Percentiles rank a stretch among this genome's conserved stretches.
phyloP scores from a whole-genome alignment of 1,140 invertebrate species.

The Phortica variegata region DNA sequence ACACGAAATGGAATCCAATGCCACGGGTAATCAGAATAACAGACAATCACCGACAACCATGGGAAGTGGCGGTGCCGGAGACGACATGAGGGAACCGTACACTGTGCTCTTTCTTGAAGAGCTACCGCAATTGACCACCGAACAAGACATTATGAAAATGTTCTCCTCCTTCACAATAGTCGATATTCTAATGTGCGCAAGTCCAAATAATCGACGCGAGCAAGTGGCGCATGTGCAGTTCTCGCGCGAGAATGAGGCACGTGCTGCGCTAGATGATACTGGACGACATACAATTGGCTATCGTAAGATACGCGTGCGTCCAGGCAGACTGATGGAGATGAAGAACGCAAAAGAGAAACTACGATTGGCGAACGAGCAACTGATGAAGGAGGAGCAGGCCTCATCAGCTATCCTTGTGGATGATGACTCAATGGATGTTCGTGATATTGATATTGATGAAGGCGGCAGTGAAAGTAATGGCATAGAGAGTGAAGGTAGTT shows the following conservation, averaged over 20 bases:
- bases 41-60: background rate
- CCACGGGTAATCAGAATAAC: too few relatives aligned
- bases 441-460: too few relatives aligned
- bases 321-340: conserved; percentile 61
- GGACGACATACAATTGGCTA: conserved; percentile 62
- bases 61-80: conserved; percentile 1
- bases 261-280: conserved; percentile 61
- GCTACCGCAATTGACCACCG: conserved; percentile 72
- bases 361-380: conserved; percentile 54
- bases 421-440: too few relatives aligned
- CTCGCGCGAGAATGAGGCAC: conserved; percentile 67
- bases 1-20: conserved; percentile 1
- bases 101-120: conserved; percentile 68
- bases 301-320: conserved; percentile 60
- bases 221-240: conserved; percentile 75
- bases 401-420: too few relatives aligned
- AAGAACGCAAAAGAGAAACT: conserved; percentile 58
- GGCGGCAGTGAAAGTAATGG: too few relatives aligned
- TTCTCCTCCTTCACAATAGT: conserved; percentile 73
- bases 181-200: conserved; percentile 67
- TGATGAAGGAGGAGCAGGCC: conserved; percentile 47
- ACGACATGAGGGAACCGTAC: conserved; percentile 1
- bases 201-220: conserved; percentile 61
- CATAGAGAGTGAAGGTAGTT: too few relatives aligned
- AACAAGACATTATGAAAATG: conserved; percentile 75